A percentile compares a stretch with the other conserved stretches of the same genome.
phyloP scores from a whole-genome alignment of 1,140 invertebrate genomes.

The Mercenaria mercenaria region DNA sequence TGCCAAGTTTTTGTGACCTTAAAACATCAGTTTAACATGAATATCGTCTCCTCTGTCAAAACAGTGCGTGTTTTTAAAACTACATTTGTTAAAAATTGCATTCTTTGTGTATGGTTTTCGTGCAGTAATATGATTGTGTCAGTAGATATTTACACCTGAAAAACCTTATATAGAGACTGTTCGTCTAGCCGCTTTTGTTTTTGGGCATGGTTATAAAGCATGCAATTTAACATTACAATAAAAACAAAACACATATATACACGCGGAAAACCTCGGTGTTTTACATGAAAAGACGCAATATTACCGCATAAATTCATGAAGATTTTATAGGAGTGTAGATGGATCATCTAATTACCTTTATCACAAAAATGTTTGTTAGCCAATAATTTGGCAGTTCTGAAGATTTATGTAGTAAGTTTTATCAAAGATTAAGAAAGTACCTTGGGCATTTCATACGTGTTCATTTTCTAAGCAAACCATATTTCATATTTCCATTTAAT shows the following conservation, averaged over 20 bases:
- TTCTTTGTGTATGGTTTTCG: neutral
- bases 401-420: too few species aligned
- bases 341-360: too few species aligned
- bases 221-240: neutral
- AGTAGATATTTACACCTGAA: constrained; percentile 25
- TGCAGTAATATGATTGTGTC: constrained; percentile 10
- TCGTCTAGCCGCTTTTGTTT: constrained; percentile 28
- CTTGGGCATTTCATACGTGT: too few species aligned
- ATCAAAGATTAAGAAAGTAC: too few species aligned
- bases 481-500: too few species aligned
- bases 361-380: too few species aligned
- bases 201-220: neutral
- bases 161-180: neutral
- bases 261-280: neutral
- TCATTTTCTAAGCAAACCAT: too few species aligned
- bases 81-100: neutral
- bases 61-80: neutral
- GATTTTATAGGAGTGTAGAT: too few species aligned
- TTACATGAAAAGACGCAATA: neutral
- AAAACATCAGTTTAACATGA: too few species aligned
- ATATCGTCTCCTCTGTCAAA: neutral
- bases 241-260: constrained; percentile 5
- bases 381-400: too few species aligned
- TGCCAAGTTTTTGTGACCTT: too few species aligned
- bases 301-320: too few species aligned